Base-by-base conservation (phyloP, 2,888 invertebrate species). In the Acleris sparsana region DNA sequence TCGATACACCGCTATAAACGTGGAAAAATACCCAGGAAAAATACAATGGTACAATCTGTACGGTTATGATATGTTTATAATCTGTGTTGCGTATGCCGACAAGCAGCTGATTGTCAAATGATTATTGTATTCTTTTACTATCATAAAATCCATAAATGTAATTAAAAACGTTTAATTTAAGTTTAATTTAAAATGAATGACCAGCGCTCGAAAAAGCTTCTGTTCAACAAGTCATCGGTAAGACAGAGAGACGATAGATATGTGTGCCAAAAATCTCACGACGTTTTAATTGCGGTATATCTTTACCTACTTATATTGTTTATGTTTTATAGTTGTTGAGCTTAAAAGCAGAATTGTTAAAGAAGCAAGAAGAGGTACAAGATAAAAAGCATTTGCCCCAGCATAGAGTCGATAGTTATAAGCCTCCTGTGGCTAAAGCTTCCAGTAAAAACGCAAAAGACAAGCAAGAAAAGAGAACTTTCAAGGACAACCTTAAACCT, bases 271-370 rank as follows among this genome's bases (percentile, higher is more conserved):
- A 2, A 29, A 22, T n/a, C 13, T 46, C 4, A 44, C 17, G 43
- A 48, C n/a, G 48, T n/a, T 44, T 51, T 17, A 53, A 44, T 29
- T 60, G 59, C 44, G 52, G 58, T 63, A 33, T 33, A 46, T 20
- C 20, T 39, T 57, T 49, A 57, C 71, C 39, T 59, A 75, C 39
- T 39, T 11, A 39, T 11, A 53, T 29, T 25, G 11, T 48, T 53
- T 9, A 53, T 22, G 29, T 62, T 59, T 80, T 22, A n/a, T 80
- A 95, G 94, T 81, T 97, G 59, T 87, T 97, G n/a, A 96, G 96
- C 77, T 90, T 99, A 68, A 98, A 98, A 90, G 98, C 98, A 0
- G 98, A 99, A 87, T 92, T 99, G 17, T 84, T 96, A 53, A 94
- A 96, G 70, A 98, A 98, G 85, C 96, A 97, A 86, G 95, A 96